These are phyloP conservation scores for Metacarcinus magister DNA, from an alignment of 2,888 invertebrate genomes.

Conservation along the genomic window DNA sequence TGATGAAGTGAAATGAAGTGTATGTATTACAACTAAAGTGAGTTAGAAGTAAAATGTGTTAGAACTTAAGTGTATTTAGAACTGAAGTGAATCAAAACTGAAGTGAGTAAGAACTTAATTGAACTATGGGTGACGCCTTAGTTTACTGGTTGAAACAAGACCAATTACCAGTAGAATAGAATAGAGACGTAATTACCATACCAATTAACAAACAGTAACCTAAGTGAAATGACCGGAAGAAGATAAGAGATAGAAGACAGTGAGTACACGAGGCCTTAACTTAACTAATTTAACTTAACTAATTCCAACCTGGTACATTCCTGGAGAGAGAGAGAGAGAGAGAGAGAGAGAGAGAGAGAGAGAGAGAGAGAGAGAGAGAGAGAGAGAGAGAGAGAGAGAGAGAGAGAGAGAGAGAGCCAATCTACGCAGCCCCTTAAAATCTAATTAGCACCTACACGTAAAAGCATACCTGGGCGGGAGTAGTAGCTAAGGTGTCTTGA, in stretches of 20 bases:
- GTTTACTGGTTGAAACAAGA: too few species aligned
- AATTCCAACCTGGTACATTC: background rate
- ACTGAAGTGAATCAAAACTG: too few species aligned
- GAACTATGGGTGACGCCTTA: background rate
- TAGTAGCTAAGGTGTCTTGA: background rate
- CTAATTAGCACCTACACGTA: background rate
- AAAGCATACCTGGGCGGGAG: background rate
- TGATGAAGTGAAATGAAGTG: background rate
- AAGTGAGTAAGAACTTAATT: background rate
- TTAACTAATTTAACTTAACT: too few species aligned
- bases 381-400: too few species aligned
- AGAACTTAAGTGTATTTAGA: too few species aligned
- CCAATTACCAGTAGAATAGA: too few species aligned
- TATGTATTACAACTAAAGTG: background rate
- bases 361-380: too few species aligned
- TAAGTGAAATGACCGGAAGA: background rate
- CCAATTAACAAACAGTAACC: background rate
- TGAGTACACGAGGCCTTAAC: too few species aligned
- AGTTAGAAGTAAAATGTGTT: too few species aligned
- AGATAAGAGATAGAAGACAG: background rate
- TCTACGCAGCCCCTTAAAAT: background rate
- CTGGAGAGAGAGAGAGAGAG: too few species aligned
- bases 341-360: too few species aligned
- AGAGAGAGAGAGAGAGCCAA: background rate
- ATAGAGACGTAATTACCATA: too few species aligned